Conservation (phyloP, 2,113 vertebrate species). For the Nanorana parkeri region DNA sequence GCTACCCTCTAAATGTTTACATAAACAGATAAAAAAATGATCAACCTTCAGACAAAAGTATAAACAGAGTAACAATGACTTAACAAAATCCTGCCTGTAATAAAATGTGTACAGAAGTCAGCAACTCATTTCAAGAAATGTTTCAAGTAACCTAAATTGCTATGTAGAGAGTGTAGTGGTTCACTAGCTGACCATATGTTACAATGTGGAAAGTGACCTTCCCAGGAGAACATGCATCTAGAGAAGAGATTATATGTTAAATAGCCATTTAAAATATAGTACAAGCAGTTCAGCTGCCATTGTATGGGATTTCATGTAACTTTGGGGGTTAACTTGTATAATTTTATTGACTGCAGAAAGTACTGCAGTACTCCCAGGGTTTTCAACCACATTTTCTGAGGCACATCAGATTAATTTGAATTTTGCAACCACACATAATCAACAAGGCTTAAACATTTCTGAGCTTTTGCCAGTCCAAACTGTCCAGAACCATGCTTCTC, state of each 20-base stretch:
- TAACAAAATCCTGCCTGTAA: background rate
- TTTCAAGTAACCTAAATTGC: conserved; percentile 22
- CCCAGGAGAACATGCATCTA: background rate
- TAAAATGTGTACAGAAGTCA: background rate
- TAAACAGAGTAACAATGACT: too few species aligned
- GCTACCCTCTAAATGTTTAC: too few species aligned
- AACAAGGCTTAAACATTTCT: conserved; percentile 11
- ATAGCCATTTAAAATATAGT: background rate
- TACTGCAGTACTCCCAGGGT: background rate
- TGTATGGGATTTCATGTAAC: background rate
- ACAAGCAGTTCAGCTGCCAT: background rate
- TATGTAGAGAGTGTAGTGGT: conserved; percentile 22
- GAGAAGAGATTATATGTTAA: background rate
- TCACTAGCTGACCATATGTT: conserved; percentile 21
- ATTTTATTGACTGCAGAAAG: background rate
- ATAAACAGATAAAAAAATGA: too few species aligned
- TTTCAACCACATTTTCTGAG: background rate
- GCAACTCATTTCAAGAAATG: conserved; percentile 2
- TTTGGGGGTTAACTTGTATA: background rate
- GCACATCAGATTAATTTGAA: conserved; percentile 6
- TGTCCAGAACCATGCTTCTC: background rate
- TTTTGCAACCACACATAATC: background rate
- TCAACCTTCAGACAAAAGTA: too few species aligned
- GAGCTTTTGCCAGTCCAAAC: background rate
- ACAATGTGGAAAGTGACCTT: conserved; percentile 6